Evolutionary conservation across 2,797 vertebrate species (phyloP).

Genomic region (Acrossocheilus wenchowensis): DNA sequence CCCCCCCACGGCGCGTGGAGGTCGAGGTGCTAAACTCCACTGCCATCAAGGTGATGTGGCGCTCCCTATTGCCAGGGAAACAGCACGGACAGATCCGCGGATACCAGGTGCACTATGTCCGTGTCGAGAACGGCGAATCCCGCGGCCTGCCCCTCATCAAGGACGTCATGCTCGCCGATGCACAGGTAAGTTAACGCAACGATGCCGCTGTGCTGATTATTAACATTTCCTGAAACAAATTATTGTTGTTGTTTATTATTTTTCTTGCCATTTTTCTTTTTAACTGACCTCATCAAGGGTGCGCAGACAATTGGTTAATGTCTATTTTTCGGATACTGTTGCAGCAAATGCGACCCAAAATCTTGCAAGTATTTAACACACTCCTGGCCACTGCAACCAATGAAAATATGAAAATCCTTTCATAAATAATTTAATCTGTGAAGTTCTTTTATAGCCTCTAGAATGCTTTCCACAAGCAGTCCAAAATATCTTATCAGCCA

Average conservation of each 20-base stretch:
- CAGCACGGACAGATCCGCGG: conserved; percentile 98
- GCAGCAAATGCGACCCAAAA: not conserved
- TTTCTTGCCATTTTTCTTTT: not conserved
- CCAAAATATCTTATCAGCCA: conserved; percentile 39
- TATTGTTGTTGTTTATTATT: not conserved
- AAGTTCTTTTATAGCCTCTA: conserved; percentile 26
- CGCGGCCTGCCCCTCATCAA: conserved; percentile 93
- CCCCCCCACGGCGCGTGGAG: conserved; percentile 93
- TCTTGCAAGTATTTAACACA: not conserved
- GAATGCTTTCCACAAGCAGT: conserved; percentile 35
- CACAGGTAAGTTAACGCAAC: conserved; percentile 83
- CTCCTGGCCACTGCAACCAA: not conserved
- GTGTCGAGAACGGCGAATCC: conserved; percentile 94
- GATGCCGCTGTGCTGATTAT: not conserved
- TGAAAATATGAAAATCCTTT: not conserved
- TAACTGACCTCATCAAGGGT: not conserved
- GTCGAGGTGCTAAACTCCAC: conserved; percentile 96
- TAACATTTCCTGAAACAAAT: not conserved
- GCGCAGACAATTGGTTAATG: conserved; percentile 29
- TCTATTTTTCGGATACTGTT: not conserved
- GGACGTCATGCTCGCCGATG: conserved; percentile 96
- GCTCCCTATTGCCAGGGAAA: conserved; percentile 88
- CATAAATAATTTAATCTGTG: conserved; percentile 29
- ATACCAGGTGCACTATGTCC: conserved; percentile 97
- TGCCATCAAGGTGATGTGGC: conserved; percentile 94